Conservation (phyloP, 1,140 invertebrate genomes). For the Orussus abietinus region DNA sequence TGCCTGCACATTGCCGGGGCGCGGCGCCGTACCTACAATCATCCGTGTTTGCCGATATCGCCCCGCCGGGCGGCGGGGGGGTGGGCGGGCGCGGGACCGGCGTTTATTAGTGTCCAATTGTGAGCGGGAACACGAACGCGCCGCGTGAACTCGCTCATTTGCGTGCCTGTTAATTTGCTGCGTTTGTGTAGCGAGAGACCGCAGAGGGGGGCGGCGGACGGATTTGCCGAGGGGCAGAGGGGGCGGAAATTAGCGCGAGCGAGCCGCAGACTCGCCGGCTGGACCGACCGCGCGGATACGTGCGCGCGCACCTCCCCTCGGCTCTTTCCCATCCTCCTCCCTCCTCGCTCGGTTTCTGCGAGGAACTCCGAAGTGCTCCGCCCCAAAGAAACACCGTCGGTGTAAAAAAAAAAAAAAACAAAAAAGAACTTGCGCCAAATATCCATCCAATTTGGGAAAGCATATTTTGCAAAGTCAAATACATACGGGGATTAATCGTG, state of each 20-base stretch:
- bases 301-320: too few relatives aligned
- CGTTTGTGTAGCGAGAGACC: conserved; percentile 36
- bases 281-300: conserved; percentile 1
- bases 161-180: conserved; percentile 50
- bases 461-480: too few relatives aligned
- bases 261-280: not conserved
- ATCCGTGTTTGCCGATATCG: conserved; percentile 26
- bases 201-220: conserved; percentile 17
- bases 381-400: conserved; percentile 21
- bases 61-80: too few relatives aligned
- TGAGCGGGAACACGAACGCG: conserved; percentile 36
- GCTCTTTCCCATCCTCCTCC: too few relatives aligned
- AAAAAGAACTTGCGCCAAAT: too few relatives aligned
- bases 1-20: conserved; percentile 11
- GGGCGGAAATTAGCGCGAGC: not conserved
- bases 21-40: not conserved
- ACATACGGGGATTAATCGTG: too few relatives aligned
- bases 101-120: conserved; percentile 53
- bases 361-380: conserved; percentile 8
- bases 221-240: conserved; percentile 13
- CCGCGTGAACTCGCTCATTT: conserved; percentile 51
- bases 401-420: too few relatives aligned
- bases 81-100: too few relatives aligned
- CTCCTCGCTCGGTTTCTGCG: too few relatives aligned
- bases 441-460: too few relatives aligned